Conservation (phyloP, 2,888 invertebrate species). For the Adelognathus sp. region DNA sequence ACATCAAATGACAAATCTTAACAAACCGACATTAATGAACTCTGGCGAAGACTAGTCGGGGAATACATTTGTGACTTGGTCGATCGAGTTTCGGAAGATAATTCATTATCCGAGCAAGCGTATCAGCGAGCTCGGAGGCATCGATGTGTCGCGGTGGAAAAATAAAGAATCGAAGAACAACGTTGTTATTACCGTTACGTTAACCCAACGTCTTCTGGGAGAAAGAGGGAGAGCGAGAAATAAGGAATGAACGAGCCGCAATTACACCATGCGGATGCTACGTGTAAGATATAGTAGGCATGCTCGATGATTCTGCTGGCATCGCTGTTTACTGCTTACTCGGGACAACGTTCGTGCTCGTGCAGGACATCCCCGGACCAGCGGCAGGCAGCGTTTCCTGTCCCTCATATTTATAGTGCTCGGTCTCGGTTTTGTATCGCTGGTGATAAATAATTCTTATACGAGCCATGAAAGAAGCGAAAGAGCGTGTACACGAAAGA, state of each 20-base stretch:
- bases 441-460: conserved; percentile 44
- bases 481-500: background rate
- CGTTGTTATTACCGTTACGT: conserved; percentile 71
- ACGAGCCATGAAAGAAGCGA: background rate
- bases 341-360: conserved; percentile 2
- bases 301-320: background rate
- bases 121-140: conserved; percentile 31
- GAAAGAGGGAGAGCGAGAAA: conserved; percentile 32
- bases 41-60: background rate
- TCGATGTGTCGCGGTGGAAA: conserved; percentile 55
- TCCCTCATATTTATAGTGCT: conserved; percentile 46
- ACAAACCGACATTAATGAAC: background rate
- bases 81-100: conserved; percentile 61
- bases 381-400: conserved; percentile 48
- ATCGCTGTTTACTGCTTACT: background rate
- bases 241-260: too few relatives aligned
- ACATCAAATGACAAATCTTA: background rate
- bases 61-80: background rate
- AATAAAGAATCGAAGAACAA: conserved; percentile 67
- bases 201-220: conserved; percentile 66
- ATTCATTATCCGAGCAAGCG: conserved; percentile 58
- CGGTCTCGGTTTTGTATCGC: background rate
- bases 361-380: conserved; percentile 28
- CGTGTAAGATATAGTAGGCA: conserved; percentile 51
- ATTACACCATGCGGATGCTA: conserved; percentile 67